Base-by-base conservation (phyloP, 2,113 vertebrate genomes). In the Atractosteus spatula region DNA sequence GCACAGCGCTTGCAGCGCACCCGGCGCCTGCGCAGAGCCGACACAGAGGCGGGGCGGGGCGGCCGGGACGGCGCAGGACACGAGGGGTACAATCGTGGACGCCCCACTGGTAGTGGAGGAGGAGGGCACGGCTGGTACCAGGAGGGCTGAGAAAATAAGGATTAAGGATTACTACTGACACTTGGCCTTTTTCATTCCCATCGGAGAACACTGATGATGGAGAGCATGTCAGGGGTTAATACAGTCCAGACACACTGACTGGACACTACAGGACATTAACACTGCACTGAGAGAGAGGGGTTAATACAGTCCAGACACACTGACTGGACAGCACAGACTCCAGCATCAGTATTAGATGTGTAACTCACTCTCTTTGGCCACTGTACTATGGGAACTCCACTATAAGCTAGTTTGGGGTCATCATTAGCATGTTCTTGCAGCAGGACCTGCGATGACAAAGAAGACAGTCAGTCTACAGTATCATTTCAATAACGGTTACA, bases 361-460 rank as follows among this genome's bases (percentile, higher is more conserved):
- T 89, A 84, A 81, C 94, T 94, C 91, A 92, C 95, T 87, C 96
- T 95, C 86, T 95, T 92, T 62, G 97, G 96, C 97, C 97, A 99
- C 92, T 92, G 94, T 77, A 99, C 94, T 67, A 99, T 99, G 45
- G 97, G 97, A 78, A 94, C 78, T 83, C 96, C 97, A 83, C 95
- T 96, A 90, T 96, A 96, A 81, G 96, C 92, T 84, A 95, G 83
- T 84, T 95, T 93, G 69, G 94, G 90, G 79, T 95, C 83, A 6
- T 97, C 96, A 76, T 78, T 91, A 0, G 89, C 85, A 81, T 96
- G 94, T 65, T 95, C 91, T 66, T 91, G 90, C 73, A 99, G 83
- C 81, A 99, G 83, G 78, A 89, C 78, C 97, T 99, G 81, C 54
- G 2, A 29, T 29, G 29, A 51, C 4, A 72, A 0, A 29, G 14